These are phyloP conservation scores for Leontopithecus rosalia DNA, from an alignment of 2,797 vertebrate species.

Conservation along the genomic window DNA sequence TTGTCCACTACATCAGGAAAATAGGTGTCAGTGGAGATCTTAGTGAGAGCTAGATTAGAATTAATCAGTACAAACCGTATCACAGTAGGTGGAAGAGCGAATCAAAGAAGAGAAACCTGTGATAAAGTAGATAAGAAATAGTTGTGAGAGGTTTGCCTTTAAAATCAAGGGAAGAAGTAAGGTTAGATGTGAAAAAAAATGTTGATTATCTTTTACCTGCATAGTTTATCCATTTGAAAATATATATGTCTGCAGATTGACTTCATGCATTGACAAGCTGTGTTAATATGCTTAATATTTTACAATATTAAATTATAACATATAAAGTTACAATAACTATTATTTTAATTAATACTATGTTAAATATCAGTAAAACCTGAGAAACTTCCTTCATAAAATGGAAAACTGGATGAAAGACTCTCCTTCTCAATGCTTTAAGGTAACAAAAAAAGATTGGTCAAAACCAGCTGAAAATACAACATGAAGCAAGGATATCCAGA, in stretches of 20 bases:
- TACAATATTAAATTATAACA: background rate
- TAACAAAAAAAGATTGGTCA: background rate
- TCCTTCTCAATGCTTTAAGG: background rate
- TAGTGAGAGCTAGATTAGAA: background rate
- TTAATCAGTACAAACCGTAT: background rate
- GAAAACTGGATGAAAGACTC: background rate
- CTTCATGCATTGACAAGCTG: background rate
- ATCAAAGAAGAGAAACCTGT: background rate
- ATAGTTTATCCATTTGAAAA: background rate
- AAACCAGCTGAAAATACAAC: background rate
- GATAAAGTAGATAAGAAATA: background rate
- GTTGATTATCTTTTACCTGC: background rate
- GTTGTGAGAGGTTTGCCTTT: background rate
- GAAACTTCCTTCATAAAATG: background rate
- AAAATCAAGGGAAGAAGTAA: background rate
- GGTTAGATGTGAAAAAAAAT: background rate
- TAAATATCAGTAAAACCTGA: background rate
- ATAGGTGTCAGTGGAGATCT: background rate
- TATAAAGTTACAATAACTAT: background rate
- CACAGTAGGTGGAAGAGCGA: fast-evolving
- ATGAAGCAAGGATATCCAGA: background rate
- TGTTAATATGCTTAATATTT: background rate
- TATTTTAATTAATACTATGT: background rate
- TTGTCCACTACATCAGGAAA: background rate
- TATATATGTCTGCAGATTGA: background rate